A percentile compares a stretch with the other conserved stretches of the same genome.
These are phyloP conservation scores for Alviniconcha strummeri DNA, from an alignment of 2,888 invertebrate species.

Conservation along the genomic window DNA sequence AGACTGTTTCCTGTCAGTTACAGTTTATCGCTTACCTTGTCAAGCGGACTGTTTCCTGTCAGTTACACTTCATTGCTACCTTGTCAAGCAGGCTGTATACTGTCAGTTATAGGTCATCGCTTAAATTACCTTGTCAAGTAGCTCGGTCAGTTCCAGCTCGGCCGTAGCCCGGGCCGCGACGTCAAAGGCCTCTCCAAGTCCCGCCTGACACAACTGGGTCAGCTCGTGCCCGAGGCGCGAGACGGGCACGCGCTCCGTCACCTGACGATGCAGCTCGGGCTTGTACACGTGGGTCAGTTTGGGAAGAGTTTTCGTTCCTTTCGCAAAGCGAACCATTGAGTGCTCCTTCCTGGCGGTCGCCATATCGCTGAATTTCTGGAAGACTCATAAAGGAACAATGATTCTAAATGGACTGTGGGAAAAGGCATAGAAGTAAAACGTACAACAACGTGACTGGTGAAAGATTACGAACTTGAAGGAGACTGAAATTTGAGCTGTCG, in stretches of 20 bases:
- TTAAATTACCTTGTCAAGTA: conserved; percentile 27
- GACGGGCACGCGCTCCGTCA: conserved; percentile 30
- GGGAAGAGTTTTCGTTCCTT: conserved; percentile 15
- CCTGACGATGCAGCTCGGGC: conserved; percentile 40
- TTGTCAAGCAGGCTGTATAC: no score
- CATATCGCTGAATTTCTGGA: background rate
- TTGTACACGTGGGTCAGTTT: conserved; percentile 34
- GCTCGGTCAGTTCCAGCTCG: conserved; percentile 12
- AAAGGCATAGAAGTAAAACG: background rate
- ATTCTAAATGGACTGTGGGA: background rate
- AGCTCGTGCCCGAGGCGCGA: conserved; percentile 31
- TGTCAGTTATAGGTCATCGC: background rate
- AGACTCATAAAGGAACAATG: no score
- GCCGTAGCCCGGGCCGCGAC: conserved; percentile 17
- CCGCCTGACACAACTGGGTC: conserved; percentile 18
- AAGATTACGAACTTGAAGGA: background rate
- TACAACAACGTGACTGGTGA: background rate
- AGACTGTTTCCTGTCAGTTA: no score
- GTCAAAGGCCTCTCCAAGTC: conserved; percentile 23
- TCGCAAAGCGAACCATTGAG: conserved; percentile 16
- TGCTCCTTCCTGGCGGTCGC: conserved; percentile 5
- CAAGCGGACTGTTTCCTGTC: no score
- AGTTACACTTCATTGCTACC: no score
- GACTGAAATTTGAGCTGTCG: no score
- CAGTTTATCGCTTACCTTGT: no score